phyloP scores from a whole-genome alignment of 2,888 invertebrate genomes.

The Pocota personata region DNA sequence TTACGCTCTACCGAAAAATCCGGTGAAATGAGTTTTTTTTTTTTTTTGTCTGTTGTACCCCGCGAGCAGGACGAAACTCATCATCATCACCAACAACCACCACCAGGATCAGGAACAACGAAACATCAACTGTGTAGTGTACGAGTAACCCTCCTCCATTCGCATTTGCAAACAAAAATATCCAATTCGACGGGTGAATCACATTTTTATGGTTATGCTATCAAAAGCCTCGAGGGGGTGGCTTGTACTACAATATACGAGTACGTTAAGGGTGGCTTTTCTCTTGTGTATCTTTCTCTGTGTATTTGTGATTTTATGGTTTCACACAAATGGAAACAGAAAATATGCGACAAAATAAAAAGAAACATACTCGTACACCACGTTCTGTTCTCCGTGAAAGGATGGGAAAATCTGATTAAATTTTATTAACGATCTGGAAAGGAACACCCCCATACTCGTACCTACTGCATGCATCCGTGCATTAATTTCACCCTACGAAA shows the following conservation, averaged over 20 bases:
- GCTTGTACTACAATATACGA: background rate
- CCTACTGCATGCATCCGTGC: constrained; percentile 28
- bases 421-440: constrained; percentile 65
- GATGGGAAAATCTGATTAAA: constrained; percentile 61
- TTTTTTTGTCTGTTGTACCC: background rate
- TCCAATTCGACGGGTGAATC: constrained; percentile 66
- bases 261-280: constrained; percentile 24
- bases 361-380: background rate
- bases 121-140: constrained; percentile 16
- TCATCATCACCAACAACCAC: constrained; percentile 38
- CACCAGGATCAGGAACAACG: constrained; percentile 14
- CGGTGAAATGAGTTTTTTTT: constrained; percentile 41
- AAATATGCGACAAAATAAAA: constrained; percentile 19
- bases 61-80: constrained; percentile 40
- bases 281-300: background rate
- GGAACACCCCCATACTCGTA: constrained; percentile 25
- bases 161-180: constrained; percentile 32
- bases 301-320: constrained; percentile 61
- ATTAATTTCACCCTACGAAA: constrained; percentile 46
- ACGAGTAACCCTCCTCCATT: constrained; percentile 20
- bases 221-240: constrained; percentile 51
- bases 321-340: constrained; percentile 27
- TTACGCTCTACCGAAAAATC: constrained; percentile 28
- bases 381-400: constrained; percentile 2
- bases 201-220: constrained; percentile 60